Base-by-base conservation (phyloP, 2,888 invertebrate genomes). In the Opisthograptis luteolata region DNA sequence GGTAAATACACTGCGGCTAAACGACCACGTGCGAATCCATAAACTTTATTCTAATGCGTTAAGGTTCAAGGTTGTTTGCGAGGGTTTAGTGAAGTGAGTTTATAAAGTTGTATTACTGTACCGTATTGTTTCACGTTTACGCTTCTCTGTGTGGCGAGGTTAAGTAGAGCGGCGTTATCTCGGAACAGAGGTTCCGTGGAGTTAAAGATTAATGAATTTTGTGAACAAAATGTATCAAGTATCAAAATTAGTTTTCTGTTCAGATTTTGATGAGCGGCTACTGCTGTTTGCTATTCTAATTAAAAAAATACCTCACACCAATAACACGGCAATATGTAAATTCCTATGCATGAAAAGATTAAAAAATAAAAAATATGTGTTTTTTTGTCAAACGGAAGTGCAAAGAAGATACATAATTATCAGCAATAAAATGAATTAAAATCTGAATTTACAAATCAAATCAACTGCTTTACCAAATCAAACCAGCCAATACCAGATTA, bases 81-180 rank as follows among this genome's bases (percentile, higher is more conserved):
- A 47, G 49, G 45, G 37, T 57, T 55, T 64, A 60, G 60, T 44
- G 35, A 66, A 60, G 67, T 73, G 78, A 74, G 78, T 65, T 66
- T 66, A 68, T 80, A 84, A 77, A 75, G 74, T 82, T 82, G 88
- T 82, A 71, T 79, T 77, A 75, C 82, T 86, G 81, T 88, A 88
- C 88, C 88, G 89, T 90, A 90, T 90, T 90, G 89, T 90, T 89
- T 87, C 87, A 87, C 85, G 87, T 87, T 88, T 86, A 87, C 84
- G 84, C 83, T 81, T 81, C 80, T 87, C 82, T 87, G 87, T 89
- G 88, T 87, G 86, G 76, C 79, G 86, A 87, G 87, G 90, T 89
- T 89, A 90, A 90, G 90, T 89, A 88, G 90, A 89, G 90, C 90
- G 88, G 87, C 72, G 85, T 89, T 88, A 88, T 88, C 88, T 88